Evolutionary conservation across 2,797 vertebrate genomes (phyloP), one percentile per base, ranked within the genome.

Genomic region (Eulemur coronatus): DNA sequence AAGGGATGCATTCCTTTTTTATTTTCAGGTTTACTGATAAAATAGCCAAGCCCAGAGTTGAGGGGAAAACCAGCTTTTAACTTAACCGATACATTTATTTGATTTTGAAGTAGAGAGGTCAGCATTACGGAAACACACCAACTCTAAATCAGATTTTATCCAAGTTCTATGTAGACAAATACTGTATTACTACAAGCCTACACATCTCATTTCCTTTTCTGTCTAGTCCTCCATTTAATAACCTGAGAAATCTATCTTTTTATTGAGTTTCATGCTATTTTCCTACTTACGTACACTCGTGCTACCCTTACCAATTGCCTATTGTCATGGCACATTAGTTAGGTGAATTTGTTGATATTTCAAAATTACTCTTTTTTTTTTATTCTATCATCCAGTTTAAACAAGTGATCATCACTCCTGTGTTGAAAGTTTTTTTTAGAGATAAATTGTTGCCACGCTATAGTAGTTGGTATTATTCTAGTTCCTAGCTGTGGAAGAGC

Each of bases 271-370:
- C 89, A 91, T 79, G 91, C 93, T 97, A 96, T 97, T 97, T 97
- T 97, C 97, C 96, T 95, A 96, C 97, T 97, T 96, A 97, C 57
- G 81, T 90, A 96, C 94, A 93, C 76, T 52, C 93, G 67, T 57
- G 72, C 63, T 90, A n/a, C 78, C 95, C 91, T 96, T 85, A 92
- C 89, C 94, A 89, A 96, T 88, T 94, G 95, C 91, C 94, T 96
- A 86, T 81, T 93, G 94, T 97, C 96, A 96, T 91, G 96, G 96
- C 91, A 96, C 96, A 97, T 98, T 98, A 97, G 97, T 95, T 94
- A 93, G 89, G 91, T 93, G 96, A 94, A 95, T 97, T 97, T 97
- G 94, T 96, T 97, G 97, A 93, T 97, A 89, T 96, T 94, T 96
- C 94, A 86, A 73, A 97, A 93, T 95, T 94, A 86, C 61, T 92